Evolutionary conservation across 2,888 invertebrate genomes (phyloP).

Genomic region (Tenthredo amoena): DNA sequence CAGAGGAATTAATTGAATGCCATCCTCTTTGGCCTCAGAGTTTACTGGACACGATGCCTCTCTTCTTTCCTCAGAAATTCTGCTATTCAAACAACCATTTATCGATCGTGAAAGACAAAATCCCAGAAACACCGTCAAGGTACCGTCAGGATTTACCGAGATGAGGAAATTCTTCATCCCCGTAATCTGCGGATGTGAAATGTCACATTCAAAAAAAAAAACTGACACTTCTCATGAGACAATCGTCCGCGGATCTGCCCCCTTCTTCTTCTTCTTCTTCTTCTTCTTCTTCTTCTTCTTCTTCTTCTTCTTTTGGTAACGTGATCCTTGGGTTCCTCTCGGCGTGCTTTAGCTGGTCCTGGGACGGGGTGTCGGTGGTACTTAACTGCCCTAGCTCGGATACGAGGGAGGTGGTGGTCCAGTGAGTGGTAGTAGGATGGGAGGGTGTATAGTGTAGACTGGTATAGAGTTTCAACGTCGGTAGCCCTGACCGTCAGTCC

Average conservation of each 20-base stretch:
- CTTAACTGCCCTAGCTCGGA: conserved; percentile 11
- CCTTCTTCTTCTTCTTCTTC: neutral
- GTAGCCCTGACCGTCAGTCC: conserved; percentile 31
- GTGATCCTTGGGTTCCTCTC: neutral
- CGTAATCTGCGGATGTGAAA: no score
- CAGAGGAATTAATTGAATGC: conserved; percentile 44
- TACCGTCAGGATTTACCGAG: no score
- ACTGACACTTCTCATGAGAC: neutral
- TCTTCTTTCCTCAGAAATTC: neutral
- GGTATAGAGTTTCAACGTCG: conserved; percentile 35
- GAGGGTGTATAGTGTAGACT: neutral
- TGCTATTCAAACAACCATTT: neutral
- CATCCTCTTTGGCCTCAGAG: conserved; percentile 12
- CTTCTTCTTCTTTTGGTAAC: neutral
- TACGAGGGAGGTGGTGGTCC: neutral
- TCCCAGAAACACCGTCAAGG: no score
- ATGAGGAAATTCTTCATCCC: no score
- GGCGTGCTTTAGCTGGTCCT: conserved; percentile 2
- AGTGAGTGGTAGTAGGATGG: conserved; percentile 3
- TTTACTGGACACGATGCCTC: neutral
- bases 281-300: neutral
- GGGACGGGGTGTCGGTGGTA: conserved; percentile 29
- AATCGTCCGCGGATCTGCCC: neutral
- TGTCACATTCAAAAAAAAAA: no score
- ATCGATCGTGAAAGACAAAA: no score